Evolutionary conservation across 2,888 invertebrate species (phyloP), one percentile per base, ranked within the genome.

Genomic region (Rhagium mordax): DNA sequence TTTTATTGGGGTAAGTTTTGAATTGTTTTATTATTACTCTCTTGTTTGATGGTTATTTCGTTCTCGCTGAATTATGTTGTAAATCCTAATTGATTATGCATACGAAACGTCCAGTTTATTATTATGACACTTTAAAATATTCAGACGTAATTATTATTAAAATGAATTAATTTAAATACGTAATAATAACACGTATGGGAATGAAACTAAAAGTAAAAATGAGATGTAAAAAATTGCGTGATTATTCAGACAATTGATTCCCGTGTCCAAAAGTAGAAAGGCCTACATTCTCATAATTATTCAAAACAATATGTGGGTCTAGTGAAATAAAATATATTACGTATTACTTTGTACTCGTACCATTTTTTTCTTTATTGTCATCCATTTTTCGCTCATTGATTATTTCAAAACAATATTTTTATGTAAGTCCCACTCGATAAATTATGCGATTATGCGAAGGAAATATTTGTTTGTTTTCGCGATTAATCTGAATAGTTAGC

Each of bases 221-320:
- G 59, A 33, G 18, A 16, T 5, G 18, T 20, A 21, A 62, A 49
- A 64, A 48, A 64, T 48, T 18, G 49, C 51, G 64, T 49, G 49
- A 64, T 55, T 21, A 61, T 64, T 47, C 49, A 27, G 15, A 62
- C 41, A 47, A 64, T 49, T 29, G 64, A 64, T 49, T 64, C 27
- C 15, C 27, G 49, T 64, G 51, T 64, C 64, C 64, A 64, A 64
- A 64, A 64, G 49, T 64, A 64, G 64, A 64, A 64, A 49, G 51
- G 29, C 24, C 62, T 27, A 64, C 49, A 64, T 49, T 64, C 49
- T 27, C 64, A 64, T 64, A 51, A 62, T 61, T 48, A 61, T 61
- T 41, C 61, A 61, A 61, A 61, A 61, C 18, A n/a, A 21, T 47
- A 47, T 47, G 61, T 61, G 61, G 61, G 61, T 21, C 48, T 61